Conservation (phyloP, 2,113 vertebrate species). For the Zonotrichia leucophrys region DNA sequence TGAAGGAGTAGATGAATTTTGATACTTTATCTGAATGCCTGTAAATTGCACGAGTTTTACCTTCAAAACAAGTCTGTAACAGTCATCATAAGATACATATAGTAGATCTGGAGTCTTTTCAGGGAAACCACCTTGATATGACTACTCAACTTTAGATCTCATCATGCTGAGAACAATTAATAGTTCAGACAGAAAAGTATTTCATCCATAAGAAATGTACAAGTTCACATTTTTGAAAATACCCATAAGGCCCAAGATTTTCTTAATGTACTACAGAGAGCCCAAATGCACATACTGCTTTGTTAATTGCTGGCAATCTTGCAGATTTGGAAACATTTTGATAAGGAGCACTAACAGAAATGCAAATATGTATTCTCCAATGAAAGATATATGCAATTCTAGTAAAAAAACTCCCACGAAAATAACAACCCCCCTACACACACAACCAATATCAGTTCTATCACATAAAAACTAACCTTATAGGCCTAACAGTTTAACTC, state of each 20-base stretch:
- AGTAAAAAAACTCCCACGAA: neutral
- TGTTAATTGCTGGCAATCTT: neutral
- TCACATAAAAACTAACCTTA: neutral
- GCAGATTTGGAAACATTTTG: neutral
- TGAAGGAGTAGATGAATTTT: neutral
- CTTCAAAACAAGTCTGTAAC: neutral
- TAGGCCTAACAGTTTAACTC: neutral
- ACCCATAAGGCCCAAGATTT: neutral
- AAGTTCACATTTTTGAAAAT: neutral
- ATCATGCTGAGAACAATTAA: neutral
- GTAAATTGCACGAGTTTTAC: neutral
- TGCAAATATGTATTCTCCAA: neutral
- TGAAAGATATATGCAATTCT: neutral
- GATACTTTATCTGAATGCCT: neutral
- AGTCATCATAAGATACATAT: neutral
- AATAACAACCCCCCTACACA: neutral
- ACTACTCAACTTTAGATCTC: neutral
- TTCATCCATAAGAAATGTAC: neutral
- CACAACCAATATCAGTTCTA: neutral
- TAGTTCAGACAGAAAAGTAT: neutral
- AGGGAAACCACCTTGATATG: neutral
- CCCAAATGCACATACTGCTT: neutral
- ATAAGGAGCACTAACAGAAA: neutral
- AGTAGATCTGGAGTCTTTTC: neutral
- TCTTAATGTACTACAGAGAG: neutral